Evolutionary conservation across 2,797 vertebrate species (phyloP), one percentile per base, ranked within the genome.

Genomic region (Lophotriccus pileatus): DNA sequence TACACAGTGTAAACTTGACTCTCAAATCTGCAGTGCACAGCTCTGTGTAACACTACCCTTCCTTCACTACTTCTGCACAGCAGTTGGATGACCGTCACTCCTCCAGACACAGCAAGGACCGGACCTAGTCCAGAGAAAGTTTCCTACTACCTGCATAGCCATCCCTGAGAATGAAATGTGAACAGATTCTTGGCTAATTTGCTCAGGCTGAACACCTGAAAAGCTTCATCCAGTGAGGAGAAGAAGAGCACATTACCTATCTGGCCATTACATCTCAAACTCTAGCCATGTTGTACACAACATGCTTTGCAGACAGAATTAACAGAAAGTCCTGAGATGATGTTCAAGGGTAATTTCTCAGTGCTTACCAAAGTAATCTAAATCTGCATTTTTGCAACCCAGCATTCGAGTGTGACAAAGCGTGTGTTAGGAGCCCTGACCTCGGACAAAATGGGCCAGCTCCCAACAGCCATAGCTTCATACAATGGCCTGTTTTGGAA

Each of bases 1-100:
- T 90, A 90, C 91, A 91, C 55, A 87, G 59, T 27, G 58, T 93
- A 94, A 90, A 89, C 89, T 49, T 63, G 70, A 91, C 56, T 73
- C 55, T 32, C 36, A 93, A 30, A 76, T 86, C 87, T 64, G 76
- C 10, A 64, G 32, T 23, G 59, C 90, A 90, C 27, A 77, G 55
- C 59, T 79, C 87, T 77, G 3, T 1, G 37, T 55, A 64, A n/a
- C 52, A 30, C 69, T 49, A 68, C 64, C 86, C 92, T 75, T 87
- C 80, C 62, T 34, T 78, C 78, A 34, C 58, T 79, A 20, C 23
- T 91, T 64, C 69, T 79, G 67, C 6, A 4, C 53, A 83, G 82
- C 44, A 67, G 19, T 3, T 49, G 37, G 77, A n/a, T 58, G 72
- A 37, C 52, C 79, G 16, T 50, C 44, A 49, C 41, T 56, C 43